Evolutionary conservation across 2,888 invertebrate genomes (phyloP).

Genomic region (Carterocephalus palaemon): DNA sequence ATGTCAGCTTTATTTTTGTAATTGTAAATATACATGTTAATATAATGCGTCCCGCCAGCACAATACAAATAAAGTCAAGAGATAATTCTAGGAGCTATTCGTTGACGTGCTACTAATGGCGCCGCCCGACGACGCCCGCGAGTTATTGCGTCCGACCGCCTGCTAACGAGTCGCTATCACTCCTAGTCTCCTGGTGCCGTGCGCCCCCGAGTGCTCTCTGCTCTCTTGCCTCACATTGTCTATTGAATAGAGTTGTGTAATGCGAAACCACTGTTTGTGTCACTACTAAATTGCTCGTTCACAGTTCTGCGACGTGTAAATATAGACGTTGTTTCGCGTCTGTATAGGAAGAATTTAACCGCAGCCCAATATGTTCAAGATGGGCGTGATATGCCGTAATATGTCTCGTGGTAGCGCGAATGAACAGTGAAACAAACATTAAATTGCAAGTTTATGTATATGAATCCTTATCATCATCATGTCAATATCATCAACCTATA

Average conservation of each 20-base stretch:
- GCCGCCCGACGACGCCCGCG: constrained; percentile 45
- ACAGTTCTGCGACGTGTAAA: not conserved
- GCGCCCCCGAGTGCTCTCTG: constrained; percentile 5
- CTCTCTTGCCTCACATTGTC: constrained; percentile 7
- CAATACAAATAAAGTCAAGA: not conserved
- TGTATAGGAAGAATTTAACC: too few relatives aligned
- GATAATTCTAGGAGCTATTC: constrained; percentile 23
- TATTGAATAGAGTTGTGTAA: constrained; percentile 14
- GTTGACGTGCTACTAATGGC: constrained; percentile 48
- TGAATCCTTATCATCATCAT: too few relatives aligned
- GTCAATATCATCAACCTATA: too few relatives aligned
- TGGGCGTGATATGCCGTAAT: too few relatives aligned
- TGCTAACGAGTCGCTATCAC: constrained; percentile 15
- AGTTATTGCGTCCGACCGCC: constrained; percentile 33
- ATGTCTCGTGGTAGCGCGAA: too few relatives aligned
- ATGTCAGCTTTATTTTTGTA: too few relatives aligned
- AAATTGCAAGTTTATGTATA: too few relatives aligned
- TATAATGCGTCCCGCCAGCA: not conserved
- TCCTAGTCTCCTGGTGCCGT: not conserved
- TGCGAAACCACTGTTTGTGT: constrained; percentile 6
- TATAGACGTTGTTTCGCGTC: too few relatives aligned
- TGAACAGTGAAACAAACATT: too few relatives aligned
- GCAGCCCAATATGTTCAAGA: too few relatives aligned
- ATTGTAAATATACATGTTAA: too few relatives aligned
- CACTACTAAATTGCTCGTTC: not conserved